Evolutionary conservation across 1,140 invertebrate species (phyloP).

Genomic region (Drosophila insularis): DNA sequence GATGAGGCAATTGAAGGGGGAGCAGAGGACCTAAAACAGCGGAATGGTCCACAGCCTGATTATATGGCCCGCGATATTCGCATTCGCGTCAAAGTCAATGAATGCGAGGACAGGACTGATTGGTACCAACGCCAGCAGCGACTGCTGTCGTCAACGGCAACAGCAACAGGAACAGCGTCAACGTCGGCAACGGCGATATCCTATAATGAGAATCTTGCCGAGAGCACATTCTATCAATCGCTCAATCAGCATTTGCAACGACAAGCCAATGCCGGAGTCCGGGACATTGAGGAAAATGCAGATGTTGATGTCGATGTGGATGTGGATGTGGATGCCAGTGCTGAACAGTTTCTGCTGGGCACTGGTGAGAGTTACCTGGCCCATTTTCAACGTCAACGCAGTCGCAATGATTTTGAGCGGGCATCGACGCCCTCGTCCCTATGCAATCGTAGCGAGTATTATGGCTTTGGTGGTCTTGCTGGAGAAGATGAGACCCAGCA

Average conservation of each 20-base stretch:
- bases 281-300: constrained; percentile 7
- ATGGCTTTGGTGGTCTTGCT: constrained; percentile 51
- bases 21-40: background rate
- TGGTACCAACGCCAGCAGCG: constrained; percentile 54
- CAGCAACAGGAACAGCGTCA: background rate
- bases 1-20: constrained; percentile 19
- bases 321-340: constrained; percentile 9
- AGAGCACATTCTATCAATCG: constrained; percentile 80
- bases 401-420: constrained; percentile 48
- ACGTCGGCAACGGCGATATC: constrained; percentile 30
- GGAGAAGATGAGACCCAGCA: constrained; percentile 27
- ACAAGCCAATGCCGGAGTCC: constrained; percentile 36
- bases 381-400: constrained; percentile 68
- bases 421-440: constrained; percentile 12
- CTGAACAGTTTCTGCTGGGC: background rate
- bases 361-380: constrained; percentile 74
- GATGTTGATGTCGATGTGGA: constrained; percentile 23
- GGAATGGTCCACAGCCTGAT: constrained; percentile 41
- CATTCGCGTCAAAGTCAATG: constrained; percentile 69
- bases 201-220: constrained; percentile 80
- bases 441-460: constrained; percentile 48
- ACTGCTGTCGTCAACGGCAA: background rate
- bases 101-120: constrained; percentile 59
- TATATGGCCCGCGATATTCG: constrained; percentile 64
- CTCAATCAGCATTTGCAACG: constrained; percentile 79